phyloP scores from a whole-genome alignment of 2,113 vertebrate genomes.

The Zootoca vivipara region DNA sequence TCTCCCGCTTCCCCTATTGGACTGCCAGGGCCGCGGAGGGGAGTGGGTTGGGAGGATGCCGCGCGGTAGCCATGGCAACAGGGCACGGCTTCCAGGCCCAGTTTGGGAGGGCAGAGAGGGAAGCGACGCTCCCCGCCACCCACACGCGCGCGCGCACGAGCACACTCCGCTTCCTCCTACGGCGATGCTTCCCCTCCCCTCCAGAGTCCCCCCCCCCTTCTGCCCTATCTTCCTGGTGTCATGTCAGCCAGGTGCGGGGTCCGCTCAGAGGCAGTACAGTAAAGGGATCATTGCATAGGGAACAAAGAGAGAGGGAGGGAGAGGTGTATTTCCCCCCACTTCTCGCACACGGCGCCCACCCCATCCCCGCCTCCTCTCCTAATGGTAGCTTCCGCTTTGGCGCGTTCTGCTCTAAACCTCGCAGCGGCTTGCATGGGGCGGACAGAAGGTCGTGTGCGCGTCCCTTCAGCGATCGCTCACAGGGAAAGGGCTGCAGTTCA shows the following conservation, averaged over 20 bases:
- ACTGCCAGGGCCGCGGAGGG: neutral
- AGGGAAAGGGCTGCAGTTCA: neutral
- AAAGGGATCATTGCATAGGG: neutral
- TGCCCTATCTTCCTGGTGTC: neutral
- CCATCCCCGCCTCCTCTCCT: neutral
- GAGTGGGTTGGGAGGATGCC: slow-evolving; percentile 1
- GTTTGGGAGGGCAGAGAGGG: too few relatives aligned
- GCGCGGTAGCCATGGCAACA: slow-evolving; percentile 11
- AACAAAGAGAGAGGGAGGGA: neutral
- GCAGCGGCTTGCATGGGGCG: neutral
- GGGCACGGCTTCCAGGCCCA: neutral
- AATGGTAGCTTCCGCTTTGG: neutral
- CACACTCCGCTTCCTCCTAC: neutral
- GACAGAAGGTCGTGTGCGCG: neutral
- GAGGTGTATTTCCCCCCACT: neutral
- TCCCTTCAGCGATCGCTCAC: neutral
- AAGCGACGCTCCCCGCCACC: too few relatives aligned
- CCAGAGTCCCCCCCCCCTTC: too few relatives aligned
- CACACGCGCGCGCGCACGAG: too few relatives aligned
- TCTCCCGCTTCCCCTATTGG: slow-evolving; percentile 31
- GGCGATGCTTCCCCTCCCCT: neutral
- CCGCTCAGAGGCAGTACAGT: too few relatives aligned
- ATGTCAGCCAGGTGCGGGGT: neutral
- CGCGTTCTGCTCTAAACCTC: neutral
- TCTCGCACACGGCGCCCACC: neutral